Evolutionary conservation across 2,797 vertebrate species (phyloP), one percentile per base, ranked within the genome.

Genomic region (Neomorphus geoffroyi): DNA sequence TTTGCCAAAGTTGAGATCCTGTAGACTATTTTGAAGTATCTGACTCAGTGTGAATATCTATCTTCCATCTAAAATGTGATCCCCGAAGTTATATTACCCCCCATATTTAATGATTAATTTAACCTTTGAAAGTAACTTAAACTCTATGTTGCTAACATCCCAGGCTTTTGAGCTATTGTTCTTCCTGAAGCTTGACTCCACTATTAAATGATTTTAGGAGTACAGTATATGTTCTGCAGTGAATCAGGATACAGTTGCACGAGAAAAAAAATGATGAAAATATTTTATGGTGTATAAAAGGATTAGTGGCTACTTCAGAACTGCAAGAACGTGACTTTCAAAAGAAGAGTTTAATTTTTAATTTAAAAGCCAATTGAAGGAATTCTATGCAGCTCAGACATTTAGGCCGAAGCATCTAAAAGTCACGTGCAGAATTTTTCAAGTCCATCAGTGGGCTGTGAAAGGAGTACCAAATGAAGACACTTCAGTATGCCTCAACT

Each of bases 231-330:
- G 13, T 93, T 67, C 64, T 62, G 19, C 66, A 54, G 35, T 88
- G 62, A 83, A 81, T 86, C 27, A 33, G 73, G 56, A 70, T 70
- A 66, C 60, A 82, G 27, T 57, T 73, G 39, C 19, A n/a, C 26
- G 13, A 21, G 13, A 1, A 24, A 51, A 45, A 71, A 56, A 83
- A 24, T 8, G 2, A 65, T 67, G 64, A 30, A 70, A 93, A 43
- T 67, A 28, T 51, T 83, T 83, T 23, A 56, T 73, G 37, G 32
- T 27, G 1, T 77, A 27, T 91, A 73, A 75, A 84, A 62, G 73
- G 62, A 79, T 95, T 91, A 81, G 73, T 84, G 64, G n/a, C 64
- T 88, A 53, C 58, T 82, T 84, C 53, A 88, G 54, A 90, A 81
- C 62, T 65, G 18, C 77, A 90, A 54, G 78, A 41, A 65, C 27